phyloP scores from a whole-genome alignment of 2,888 invertebrate genomes.

The Agriopis marginaria region DNA sequence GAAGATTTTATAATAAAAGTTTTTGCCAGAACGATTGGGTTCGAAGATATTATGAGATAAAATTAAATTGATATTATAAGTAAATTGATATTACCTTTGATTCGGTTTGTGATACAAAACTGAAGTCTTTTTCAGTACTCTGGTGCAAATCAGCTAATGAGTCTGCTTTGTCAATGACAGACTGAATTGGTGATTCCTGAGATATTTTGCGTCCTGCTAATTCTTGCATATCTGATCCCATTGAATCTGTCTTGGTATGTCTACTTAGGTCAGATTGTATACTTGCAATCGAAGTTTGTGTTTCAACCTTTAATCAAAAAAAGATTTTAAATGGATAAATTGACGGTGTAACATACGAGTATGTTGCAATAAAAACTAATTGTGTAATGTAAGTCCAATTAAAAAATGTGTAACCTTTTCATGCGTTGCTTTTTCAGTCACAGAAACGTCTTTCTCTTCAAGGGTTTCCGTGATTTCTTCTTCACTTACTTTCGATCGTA shows the following conservation, averaged over 20 bases:
- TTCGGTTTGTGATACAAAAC: conserved; percentile 82
- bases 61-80: too few relatives aligned
- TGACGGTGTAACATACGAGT: background rate
- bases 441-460: conserved; percentile 74
- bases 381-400: background rate
- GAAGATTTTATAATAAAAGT: background rate
- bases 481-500: conserved; percentile 68
- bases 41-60: too few relatives aligned
- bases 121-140: conserved; percentile 80
- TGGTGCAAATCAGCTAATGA: conserved; percentile 80
- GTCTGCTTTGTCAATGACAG: conserved; percentile 77
- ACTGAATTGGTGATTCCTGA: conserved; percentile 74
- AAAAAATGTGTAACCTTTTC: conserved; percentile 62
- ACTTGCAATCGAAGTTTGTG: conserved; percentile 71
- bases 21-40: background rate
- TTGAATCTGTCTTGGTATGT: conserved; percentile 79
- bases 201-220: conserved; percentile 67
- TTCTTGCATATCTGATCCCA: conserved; percentile 76
- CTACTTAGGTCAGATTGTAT: conserved; percentile 75
- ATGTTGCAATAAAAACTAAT: background rate
- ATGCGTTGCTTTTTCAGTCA: conserved; percentile 58
- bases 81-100: conserved; percentile 77
- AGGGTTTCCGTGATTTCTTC: conserved; percentile 71
- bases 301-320: conserved; percentile 66
- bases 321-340: background rate